Conservation (phyloP, 2,888 invertebrate species). For the Dryomyza anilis region DNA sequence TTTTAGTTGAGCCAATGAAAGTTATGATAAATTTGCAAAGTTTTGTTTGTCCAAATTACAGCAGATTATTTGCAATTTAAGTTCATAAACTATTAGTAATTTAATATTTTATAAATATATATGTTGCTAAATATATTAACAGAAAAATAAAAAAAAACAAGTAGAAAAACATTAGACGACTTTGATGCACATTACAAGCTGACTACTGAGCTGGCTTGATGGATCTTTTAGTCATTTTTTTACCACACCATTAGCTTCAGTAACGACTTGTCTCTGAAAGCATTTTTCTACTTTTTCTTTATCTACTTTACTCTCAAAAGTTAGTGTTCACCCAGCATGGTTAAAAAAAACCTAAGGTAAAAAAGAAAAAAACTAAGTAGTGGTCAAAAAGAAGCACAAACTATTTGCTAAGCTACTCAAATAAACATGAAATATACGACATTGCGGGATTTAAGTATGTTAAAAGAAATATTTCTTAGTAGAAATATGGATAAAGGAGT, state of each 20-base stretch:
- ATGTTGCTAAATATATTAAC: background rate
- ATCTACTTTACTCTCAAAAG: no score
- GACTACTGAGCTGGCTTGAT: no score
- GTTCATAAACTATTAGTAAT: no score
- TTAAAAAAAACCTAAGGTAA: background rate
- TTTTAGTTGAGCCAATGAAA: background rate
- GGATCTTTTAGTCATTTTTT: background rate
- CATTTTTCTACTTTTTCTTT: no score
- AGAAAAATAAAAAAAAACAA: background rate
- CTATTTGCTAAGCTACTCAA: background rate
- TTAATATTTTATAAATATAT: background rate
- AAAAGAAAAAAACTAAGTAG: background rate
- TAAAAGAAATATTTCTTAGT: no score
- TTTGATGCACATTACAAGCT: background rate
- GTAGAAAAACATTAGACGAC: background rate
- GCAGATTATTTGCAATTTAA: no score
- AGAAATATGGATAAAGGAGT: no score
- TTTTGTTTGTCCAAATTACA: no score
- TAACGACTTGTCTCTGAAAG: background rate
- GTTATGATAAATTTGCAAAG: no score
- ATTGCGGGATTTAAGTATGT: no score
- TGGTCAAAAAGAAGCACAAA: background rate
- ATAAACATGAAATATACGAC: background rate
- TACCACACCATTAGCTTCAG: slow-evolving; percentile 12
- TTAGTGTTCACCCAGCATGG: background rate